Conservation (phyloP, 2,888 invertebrate genomes). For the Oscheius sp. region DNA sequence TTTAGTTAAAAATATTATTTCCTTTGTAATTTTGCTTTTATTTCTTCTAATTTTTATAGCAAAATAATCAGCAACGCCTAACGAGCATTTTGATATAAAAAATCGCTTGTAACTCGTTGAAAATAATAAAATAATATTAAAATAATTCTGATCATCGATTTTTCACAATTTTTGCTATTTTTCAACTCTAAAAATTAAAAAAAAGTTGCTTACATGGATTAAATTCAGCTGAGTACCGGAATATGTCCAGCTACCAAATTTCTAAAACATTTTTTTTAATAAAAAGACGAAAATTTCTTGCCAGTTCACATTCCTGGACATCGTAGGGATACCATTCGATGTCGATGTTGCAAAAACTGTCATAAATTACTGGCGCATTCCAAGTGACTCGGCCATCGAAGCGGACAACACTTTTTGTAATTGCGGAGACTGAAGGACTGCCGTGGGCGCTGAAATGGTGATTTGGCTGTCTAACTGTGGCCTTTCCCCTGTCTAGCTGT, state of each 20-base stretch:
- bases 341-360: conserved; percentile 71
- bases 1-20: too few relatives aligned
- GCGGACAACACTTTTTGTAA: conserved; percentile 66
- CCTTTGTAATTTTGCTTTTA: background rate
- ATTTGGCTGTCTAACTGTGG: background rate
- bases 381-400: conserved; percentile 62
- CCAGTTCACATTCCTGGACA: conserved; percentile 68
- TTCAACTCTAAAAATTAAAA: too few relatives aligned
- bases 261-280: conserved; percentile 35
- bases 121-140: too few relatives aligned
- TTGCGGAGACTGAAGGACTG: conserved; percentile 65
- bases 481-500: background rate
- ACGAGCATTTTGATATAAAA: too few relatives aligned
- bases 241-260: conserved; percentile 73
- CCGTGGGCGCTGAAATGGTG: conserved; percentile 68
- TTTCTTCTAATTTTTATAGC: too few relatives aligned
- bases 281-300: too few relatives aligned
- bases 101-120: too few relatives aligned
- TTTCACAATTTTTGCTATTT: too few relatives aligned
- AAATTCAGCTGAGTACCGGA: conserved; percentile 70
- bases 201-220: conserved; percentile 69
- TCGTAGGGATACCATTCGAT: conserved; percentile 72
- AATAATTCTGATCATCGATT: too few relatives aligned
- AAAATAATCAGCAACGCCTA: too few relatives aligned
- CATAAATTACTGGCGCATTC: conserved; percentile 70